Evolutionary conservation across 53 echinoderm and acorn worm species (phyloP), one percentile per base, ranked within the genome.

Genomic region (Echinarachnius parma): DNA sequence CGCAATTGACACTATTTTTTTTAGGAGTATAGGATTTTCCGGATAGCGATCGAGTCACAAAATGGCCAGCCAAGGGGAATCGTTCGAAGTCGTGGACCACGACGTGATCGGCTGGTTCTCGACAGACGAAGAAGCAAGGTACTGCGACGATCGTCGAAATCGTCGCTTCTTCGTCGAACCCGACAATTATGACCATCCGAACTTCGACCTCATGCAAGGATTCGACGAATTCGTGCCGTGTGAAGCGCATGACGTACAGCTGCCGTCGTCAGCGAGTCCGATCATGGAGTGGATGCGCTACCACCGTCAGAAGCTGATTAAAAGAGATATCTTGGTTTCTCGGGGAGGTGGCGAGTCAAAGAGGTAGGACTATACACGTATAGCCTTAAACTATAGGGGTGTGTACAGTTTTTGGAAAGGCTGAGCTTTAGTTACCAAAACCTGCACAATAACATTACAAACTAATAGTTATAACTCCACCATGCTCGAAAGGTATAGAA

Each of bases 141-240:
- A 62, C 16, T 36, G 26, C 28, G 26, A 62, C 25, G 62, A 62
- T 24, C 39, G 11, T 16, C 35, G 62, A 62, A 62, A 21, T 33
- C 34, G 62, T 14, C 39, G 42, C 1, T 34, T 35, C 62, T 62
- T 62, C 39, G 62, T 62, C 62, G 62, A 62, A 13, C 62, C 62
- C 4, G 62, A 62, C 18, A 10, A 59, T 32, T 31, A 31, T 18
- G 39, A 34, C 62, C 21, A 24, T 11, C 42, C 42, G 42, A 24
- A 22, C 8, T 20, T 39, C 21, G 36, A 62, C 62, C 42, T 42
- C 36, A 26, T 39, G 7, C 21, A 42, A 25, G 62, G 62, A 21
- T 36, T 62, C 62, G 62, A 62, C 10, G 62, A 62, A 14, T 39
- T 23, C 39, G 26, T 10, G 22, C 11, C 2, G 25, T 9, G 42